Conservation (phyloP, 2,113 vertebrate genomes). For the Colius striatus region DNA sequence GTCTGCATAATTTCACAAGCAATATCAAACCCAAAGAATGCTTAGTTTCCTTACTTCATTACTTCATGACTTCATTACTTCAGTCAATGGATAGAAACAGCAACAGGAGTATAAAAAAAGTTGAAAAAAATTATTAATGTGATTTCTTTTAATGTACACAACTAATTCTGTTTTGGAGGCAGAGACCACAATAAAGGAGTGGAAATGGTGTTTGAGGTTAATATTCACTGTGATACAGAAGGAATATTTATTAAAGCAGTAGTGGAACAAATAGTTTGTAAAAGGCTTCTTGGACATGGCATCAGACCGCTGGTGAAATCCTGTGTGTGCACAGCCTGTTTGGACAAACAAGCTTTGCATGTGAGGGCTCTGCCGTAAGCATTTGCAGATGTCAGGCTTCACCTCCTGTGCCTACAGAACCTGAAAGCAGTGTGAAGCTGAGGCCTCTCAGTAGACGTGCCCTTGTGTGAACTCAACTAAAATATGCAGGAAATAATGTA, state of each 20-base stretch:
- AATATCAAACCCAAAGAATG: neutral
- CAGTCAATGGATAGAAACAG: neutral
- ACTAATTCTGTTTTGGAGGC: neutral
- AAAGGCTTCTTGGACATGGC: neutral
- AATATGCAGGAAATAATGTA: neutral
- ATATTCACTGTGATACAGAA: neutral
- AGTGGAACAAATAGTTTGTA: neutral
- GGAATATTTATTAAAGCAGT: neutral
- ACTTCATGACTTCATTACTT: neutral
- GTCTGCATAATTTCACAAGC: constrained; percentile 17
- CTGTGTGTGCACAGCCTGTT: neutral
- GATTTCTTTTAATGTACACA: neutral
- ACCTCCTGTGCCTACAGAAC: neutral
- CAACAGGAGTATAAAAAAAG: neutral
- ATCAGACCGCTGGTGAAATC: neutral
- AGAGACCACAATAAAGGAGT: neutral
- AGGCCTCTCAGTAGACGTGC: neutral
- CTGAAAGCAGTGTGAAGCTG: neutral
- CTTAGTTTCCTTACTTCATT: constrained; percentile 7
- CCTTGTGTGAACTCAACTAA: neutral
- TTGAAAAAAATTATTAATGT: neutral
- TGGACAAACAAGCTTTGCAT: neutral
- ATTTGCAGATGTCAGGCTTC: neutral
- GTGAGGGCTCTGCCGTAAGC: neutral
- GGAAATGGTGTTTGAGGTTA: neutral